A percentile compares a stretch with the other conserved stretches of the same genome.
Evolutionary conservation across 2,113 vertebrate species (phyloP).

Genomic region (Acrocephalus kingi): DNA sequence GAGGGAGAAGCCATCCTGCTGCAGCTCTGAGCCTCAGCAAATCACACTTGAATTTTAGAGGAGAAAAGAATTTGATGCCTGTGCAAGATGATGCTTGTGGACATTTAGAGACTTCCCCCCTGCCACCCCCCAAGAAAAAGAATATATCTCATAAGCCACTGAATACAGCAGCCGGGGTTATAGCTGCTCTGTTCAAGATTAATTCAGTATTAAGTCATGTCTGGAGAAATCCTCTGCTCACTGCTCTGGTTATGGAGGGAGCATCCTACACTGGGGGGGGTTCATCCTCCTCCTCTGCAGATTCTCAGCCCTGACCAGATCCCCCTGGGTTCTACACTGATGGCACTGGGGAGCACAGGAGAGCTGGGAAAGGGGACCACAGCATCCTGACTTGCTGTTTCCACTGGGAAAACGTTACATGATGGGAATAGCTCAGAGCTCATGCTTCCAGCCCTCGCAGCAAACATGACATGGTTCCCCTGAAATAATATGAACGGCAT

Average conservation of each 20-base stretch:
- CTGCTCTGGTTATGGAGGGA: neutral
- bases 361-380: neutral
- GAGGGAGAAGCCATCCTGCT: neutral
- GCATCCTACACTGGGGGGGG: accelerated
- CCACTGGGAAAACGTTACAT: neutral
- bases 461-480: neutral
- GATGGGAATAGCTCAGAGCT: neutral
- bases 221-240: neutral
- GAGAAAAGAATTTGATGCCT: neutral
- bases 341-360: neutral
- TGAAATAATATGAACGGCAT: neutral
- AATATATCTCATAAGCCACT: neutral
- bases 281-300: neutral
- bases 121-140: neutral
- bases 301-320: neutral
- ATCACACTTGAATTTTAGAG: neutral
- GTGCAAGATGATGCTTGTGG: neutral
- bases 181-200: neutral
- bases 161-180: neutral
- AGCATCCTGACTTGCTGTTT: accelerated
- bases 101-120: neutral
- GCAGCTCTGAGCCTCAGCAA: neutral
- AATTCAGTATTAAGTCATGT: neutral
- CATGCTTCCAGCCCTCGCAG: neutral
- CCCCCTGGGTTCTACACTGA: neutral